phyloP scores from a whole-genome alignment of 2,888 invertebrate genomes.

The Stenichneumon culpator region DNA sequence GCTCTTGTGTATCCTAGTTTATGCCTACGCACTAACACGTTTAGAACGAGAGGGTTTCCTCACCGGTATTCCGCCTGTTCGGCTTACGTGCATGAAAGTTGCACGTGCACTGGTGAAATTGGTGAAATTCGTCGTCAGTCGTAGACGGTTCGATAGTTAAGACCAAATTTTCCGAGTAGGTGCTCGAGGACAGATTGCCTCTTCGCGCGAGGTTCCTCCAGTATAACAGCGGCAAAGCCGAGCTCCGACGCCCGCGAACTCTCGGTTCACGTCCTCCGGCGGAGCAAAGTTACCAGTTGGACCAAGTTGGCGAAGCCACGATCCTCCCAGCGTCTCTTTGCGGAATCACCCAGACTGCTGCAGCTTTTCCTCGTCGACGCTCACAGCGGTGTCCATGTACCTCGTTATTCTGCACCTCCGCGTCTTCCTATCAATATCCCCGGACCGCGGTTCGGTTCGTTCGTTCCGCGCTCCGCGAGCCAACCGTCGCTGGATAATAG shows the following conservation, averaged over 20 bases:
- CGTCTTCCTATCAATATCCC: not conserved
- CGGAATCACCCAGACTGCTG: conserved; percentile 1
- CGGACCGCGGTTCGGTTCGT: not conserved
- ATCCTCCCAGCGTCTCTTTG: conserved; percentile 22
- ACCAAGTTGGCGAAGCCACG: conserved; percentile 27
- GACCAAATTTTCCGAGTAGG: conserved; percentile 51
- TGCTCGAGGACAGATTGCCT: conserved; percentile 46
- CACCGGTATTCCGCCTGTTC: not conserved
- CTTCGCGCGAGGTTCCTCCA: conserved; percentile 7
- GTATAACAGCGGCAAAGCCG: conserved; percentile 10
- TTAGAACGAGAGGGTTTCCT: not conserved
- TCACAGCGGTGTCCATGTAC: not conserved
- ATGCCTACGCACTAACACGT: not conserved
- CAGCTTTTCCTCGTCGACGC: conserved; percentile 1
- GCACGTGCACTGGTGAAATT: not conserved
- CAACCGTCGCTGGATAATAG: conserved; percentile 46
- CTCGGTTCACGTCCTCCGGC: conserved; percentile 18
- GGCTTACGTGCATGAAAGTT: not conserved
- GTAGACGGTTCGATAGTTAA: conserved; percentile 47
- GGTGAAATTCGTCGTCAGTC: conserved; percentile 48
- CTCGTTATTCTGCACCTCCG: conserved; percentile 7
- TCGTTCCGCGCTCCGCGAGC: not conserved
- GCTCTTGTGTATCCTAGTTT: not conserved
- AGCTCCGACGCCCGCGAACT: not conserved
- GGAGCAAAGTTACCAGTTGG: conserved; percentile 51